These are phyloP conservation scores for Ia io DNA, from an alignment of 2,113 vertebrate species.

Conservation along the genomic window DNA sequence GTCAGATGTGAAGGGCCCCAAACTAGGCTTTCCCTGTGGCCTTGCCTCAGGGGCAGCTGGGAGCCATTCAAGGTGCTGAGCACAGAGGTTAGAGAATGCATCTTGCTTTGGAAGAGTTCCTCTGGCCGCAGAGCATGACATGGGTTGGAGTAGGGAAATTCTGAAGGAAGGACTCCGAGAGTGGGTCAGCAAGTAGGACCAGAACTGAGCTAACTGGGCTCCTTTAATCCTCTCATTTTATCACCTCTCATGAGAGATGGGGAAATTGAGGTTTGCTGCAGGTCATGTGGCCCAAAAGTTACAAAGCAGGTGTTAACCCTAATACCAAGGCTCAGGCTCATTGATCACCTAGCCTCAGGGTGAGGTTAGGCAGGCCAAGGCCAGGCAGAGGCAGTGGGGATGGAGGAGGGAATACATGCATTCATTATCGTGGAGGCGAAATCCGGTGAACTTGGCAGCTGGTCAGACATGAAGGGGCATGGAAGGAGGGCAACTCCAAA, in stretches of 20 bases:
- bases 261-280: background rate
- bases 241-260: background rate
- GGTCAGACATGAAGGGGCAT: background rate
- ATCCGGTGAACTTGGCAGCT: background rate
- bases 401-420: fast-evolving
- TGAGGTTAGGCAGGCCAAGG: too few species aligned
- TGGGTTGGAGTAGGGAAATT: background rate
- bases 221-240: background rate
- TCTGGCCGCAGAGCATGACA: background rate
- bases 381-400: background rate
- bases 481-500: background rate
- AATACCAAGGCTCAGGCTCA: background rate
- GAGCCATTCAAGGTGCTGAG: background rate
- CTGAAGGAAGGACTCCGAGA: background rate
- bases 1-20: background rate
- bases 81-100: background rate
- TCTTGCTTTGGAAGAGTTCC: background rate
- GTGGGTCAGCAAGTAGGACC: fast-evolving
- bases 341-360: background rate
- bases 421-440: background rate
- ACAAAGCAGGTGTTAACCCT: background rate
- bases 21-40: background rate
- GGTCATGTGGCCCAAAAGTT: background rate
- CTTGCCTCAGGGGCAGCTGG: background rate
- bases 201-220: background rate